Percentiles rank a stretch among this genome's conserved stretches.
Conservation (phyloP, 2,888 invertebrate species). For the Serrognathus titanus region DNA sequence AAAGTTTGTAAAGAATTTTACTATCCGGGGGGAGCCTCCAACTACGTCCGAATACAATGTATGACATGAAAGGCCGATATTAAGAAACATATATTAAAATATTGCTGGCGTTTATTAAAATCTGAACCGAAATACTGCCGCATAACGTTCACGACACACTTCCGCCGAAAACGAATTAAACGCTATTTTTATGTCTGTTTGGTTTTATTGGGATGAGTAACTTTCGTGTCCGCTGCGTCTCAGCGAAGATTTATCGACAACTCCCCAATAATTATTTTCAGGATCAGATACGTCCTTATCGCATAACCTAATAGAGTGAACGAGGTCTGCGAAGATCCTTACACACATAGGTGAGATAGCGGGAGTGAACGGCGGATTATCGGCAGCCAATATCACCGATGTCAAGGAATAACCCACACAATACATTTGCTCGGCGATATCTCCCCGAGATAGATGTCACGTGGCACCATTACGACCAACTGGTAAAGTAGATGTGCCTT, state of each 20-base stretch:
- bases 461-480: conserved; percentile 8
- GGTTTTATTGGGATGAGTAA: too few species aligned
- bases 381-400: conserved; percentile 26
- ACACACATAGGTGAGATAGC: conserved; percentile 22
- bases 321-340: conserved; percentile 16
- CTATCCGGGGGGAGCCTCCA: background rate
- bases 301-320: conserved; percentile 24
- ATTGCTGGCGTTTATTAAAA: conserved; percentile 2
- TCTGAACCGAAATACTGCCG: too few species aligned
- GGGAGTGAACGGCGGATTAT: conserved; percentile 24
- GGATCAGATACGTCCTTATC: conserved; percentile 18
- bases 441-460: conserved; percentile 16
- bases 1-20: conserved; percentile 13
- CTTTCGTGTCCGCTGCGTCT: too few species aligned
- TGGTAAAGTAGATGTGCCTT: conserved; percentile 6
- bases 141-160: too few species aligned
- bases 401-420: conserved; percentile 22
- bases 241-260: background rate
- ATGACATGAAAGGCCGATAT: background rate
- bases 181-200: too few species aligned
- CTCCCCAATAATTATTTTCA: conserved; percentile 9
- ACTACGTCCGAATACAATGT: background rate
- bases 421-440: conserved; percentile 22
- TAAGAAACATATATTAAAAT: background rate
- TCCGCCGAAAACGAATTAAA: too few species aligned